A percentile compares a stretch with the other conserved stretches of the same genome.
Conservation (phyloP, 2,888 invertebrate species). For the Cataglyphis livida region DNA sequence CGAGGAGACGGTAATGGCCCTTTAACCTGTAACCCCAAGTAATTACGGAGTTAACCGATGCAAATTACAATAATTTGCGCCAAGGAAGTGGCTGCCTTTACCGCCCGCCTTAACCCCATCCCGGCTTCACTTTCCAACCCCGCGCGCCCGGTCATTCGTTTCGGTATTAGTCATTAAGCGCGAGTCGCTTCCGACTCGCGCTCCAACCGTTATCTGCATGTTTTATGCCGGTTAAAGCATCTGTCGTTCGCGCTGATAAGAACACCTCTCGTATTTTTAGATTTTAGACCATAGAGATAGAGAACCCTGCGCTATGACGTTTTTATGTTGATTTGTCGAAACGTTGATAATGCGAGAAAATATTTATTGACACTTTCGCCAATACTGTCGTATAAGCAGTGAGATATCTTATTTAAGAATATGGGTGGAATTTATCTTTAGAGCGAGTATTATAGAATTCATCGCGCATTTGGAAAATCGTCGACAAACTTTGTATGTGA, state of each 20-base stretch:
- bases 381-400: not conserved
- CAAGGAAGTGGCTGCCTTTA: slow-evolving; percentile 73
- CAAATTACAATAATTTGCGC: slow-evolving; percentile 82
- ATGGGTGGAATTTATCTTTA: not conserved
- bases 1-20: slow-evolving; percentile 79
- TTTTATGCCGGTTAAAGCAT: slow-evolving; percentile 65
- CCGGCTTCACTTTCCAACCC: slow-evolving; percentile 44
- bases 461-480: not conserved
- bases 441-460: not conserved
- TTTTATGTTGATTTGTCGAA: slow-evolving; percentile 11
- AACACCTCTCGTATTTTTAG: slow-evolving; percentile 19
- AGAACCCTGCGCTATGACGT: slow-evolving; percentile 4
- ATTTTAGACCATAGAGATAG: not conserved
- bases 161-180: slow-evolving; percentile 65
- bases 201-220: slow-evolving; percentile 72
- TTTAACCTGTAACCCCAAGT: slow-evolving; percentile 81
- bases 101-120: slow-evolving; percentile 53
- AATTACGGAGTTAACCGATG: slow-evolving; percentile 82
- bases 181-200: slow-evolving; percentile 59
- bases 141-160: slow-evolving; percentile 60
- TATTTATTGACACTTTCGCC: slow-evolving; percentile 30
- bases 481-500: not conserved
- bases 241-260: slow-evolving; percentile 16
- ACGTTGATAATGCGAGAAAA: not conserved
- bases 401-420: slow-evolving; percentile 12